These are phyloP conservation scores for Lasius platythorax DNA, from an alignment of 2,888 invertebrate species.

Conservation along the genomic window DNA sequence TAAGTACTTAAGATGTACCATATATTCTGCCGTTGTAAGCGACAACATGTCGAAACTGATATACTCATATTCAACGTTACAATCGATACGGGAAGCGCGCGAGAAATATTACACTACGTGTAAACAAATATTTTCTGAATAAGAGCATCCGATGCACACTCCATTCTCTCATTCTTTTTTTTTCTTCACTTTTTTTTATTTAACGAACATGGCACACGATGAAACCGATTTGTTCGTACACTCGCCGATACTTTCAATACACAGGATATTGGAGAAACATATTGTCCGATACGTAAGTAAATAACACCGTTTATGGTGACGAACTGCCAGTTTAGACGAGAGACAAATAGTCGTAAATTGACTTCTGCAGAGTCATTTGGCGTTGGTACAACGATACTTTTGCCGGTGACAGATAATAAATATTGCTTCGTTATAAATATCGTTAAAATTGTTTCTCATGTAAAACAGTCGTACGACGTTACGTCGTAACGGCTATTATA, in stretches of 20 bases:
- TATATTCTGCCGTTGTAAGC: not conserved
- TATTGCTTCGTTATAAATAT: conserved; percentile 37
- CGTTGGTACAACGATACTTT: conserved; percentile 19
- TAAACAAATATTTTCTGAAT: conserved; percentile 68
- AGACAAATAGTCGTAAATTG: conserved; percentile 47
- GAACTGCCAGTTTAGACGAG: conserved; percentile 43
- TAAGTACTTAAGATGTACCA: not conserved
- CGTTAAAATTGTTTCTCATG: conserved; percentile 29
- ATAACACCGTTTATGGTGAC: conserved; percentile 60
- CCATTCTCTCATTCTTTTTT: conserved; percentile 18
- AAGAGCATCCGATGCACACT: conserved; percentile 48
- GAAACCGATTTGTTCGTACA: conserved; percentile 59
- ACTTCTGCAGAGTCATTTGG: conserved; percentile 35
- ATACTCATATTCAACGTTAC: not conserved
- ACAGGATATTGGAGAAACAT: conserved; percentile 58
- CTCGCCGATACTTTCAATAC: conserved; percentile 55
- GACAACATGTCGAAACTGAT: not conserved
- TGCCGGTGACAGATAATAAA: conserved; percentile 32
- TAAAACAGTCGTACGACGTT: conserved; percentile 17
- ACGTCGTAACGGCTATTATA: conserved; percentile 1
- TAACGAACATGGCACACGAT: conserved; percentile 34
- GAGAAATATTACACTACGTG: conserved; percentile 64
- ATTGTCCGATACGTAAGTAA: conserved; percentile 44
- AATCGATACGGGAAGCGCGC: conserved; percentile 32
- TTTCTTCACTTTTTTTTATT: not conserved